Percentiles rank a stretch among this genome's conserved stretches.
Conservation (phyloP, 2,797 vertebrate species). For the Eurystomus glaucurus region DNA sequence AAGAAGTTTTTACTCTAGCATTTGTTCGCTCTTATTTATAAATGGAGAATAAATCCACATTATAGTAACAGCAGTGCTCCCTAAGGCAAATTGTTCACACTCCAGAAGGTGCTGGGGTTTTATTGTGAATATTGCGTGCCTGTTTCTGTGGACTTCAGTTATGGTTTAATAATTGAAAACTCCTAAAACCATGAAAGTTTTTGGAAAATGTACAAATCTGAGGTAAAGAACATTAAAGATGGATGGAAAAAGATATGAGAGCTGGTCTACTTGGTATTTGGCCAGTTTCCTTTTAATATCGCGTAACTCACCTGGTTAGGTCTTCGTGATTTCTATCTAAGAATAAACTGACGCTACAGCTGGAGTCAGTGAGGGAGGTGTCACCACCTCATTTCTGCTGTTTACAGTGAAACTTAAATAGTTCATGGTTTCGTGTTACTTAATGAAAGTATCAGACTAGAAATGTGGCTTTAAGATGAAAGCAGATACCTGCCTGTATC, state of each 20-base stretch:
- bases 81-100: slow-evolving; percentile 21
- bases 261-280: not conserved
- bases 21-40: slow-evolving; percentile 39
- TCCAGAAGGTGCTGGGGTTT: slow-evolving; percentile 41
- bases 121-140: not conserved
- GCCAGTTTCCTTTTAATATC: not conserved
- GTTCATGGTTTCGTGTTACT: not conserved
- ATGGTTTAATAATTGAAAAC: slow-evolving; percentile 12
- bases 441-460: not conserved
- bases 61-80: slow-evolving; percentile 27
- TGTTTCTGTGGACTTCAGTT: not conserved
- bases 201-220: not conserved
- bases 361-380: not conserved
- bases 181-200: not conserved
- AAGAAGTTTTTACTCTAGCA: not conserved
- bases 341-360: not conserved
- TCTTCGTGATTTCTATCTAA: not conserved
- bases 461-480: not conserved
- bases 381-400: not conserved
- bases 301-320: not conserved
- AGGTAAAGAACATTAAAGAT: not conserved
- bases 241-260: not conserved
- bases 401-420: not conserved
- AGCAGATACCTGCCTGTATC: not conserved
- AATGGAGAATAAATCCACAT: slow-evolving; percentile 25